Base-by-base conservation (phyloP, 2,113 vertebrate species). In the Ahaetulla prasina region DNA sequence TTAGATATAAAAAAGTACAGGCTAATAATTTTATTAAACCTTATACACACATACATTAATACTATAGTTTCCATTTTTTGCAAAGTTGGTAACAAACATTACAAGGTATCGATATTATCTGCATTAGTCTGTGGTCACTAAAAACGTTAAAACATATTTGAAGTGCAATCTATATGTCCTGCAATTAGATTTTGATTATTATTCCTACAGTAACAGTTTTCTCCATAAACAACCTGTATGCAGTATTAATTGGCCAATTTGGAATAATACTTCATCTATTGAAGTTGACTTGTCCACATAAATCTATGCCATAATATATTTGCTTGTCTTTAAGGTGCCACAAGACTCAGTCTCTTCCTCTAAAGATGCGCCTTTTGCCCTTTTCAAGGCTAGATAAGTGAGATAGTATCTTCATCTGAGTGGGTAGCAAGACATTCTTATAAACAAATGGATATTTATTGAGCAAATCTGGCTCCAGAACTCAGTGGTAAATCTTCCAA, bases 391-490 rank as follows among this genome's bases (percentile, higher is more conserved):
- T 52, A 85, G 30, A 63, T 52, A 89, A 88, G n/a, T 43, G 30
- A 60, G 55, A 86, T 30, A 52, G 45, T 90, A 35, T 63, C 88
- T 39, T 16, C 52, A 52, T 85, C 18, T 25, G 22, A 16, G 27
- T 27, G n/a, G 1, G 87, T 0, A 25, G 0, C 90, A 0, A 0
- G 35, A 86, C 35, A 54, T 89, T 55, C 39, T 55, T 74, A 27
- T 12, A 35, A 57, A 49, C 23, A 54, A 43, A 27, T 0, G 22
- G 30, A 23, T 85, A 43, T 89, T 47, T 89, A 43, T 52, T 20
- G 18, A 63, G 22, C 52, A 55, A 10, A 8, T 93, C 87, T 92
- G 94, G 60, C 92, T 94, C 87, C 88, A 89, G 90, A 11, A 53
- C 74, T 94, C 0, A 2, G 91, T 54, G 85, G 27, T 45, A 74